A percentile compares a stretch with the other conserved stretches of the same genome.
These are phyloP conservation scores for Oncorhynchus masou DNA, from an alignment of 2,113 vertebrate species.

Conservation along the genomic window DNA sequence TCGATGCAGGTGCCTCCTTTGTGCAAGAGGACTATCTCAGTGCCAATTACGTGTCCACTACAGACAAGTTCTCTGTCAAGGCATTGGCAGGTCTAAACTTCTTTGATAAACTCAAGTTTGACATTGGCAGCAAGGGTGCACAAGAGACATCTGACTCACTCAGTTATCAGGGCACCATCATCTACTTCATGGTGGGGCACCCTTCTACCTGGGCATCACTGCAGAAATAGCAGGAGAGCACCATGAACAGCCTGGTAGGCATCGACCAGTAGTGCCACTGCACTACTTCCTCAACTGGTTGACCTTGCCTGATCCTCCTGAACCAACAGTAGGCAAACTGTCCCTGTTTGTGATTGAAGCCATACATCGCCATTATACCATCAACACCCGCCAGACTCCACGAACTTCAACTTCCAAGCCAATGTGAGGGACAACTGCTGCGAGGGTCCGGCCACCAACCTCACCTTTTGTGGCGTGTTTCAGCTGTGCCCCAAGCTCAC, in stretches of 20 bases:
- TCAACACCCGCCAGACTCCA: slow-evolving; percentile 80
- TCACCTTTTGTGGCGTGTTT: slow-evolving; percentile 88
- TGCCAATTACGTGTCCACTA: slow-evolving; percentile 70
- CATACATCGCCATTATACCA: slow-evolving; percentile 76
- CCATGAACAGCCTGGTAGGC: slow-evolving; percentile 84
- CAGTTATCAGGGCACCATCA: slow-evolving; percentile 79
- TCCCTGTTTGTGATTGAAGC: slow-evolving; percentile 68
- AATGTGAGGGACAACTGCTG: slow-evolving; percentile 85
- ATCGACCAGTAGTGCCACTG: slow-evolving; percentile 84
- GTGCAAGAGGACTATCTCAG: slow-evolving; percentile 84
- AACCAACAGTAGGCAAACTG: slow-evolving; percentile 75
- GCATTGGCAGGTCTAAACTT: slow-evolving; percentile 73
- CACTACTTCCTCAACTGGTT: slow-evolving; percentile 76
- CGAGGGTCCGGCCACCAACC: slow-evolving; percentile 73
- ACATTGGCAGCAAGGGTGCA: slow-evolving; percentile 17
- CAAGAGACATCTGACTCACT: slow-evolving; percentile 52
- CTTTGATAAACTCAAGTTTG: slow-evolving; percentile 68
- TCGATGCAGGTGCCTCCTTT: slow-evolving; percentile 77
- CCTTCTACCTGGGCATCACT: slow-evolving; percentile 90
- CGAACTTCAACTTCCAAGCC: slow-evolving; percentile 90
- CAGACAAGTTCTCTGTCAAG: slow-evolving; percentile 49
- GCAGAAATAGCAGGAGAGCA: slow-evolving; percentile 85
- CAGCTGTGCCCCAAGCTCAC: slow-evolving; percentile 73
- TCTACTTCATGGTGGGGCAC: slow-evolving; percentile 78
- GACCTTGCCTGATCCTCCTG: slow-evolving; percentile 77